A percentile compares a stretch with the other conserved stretches of the same genome.
These are phyloP conservation scores for Cyclophora albipunctata DNA, from an alignment of 2,888 invertebrate species.

Conservation along the genomic window DNA sequence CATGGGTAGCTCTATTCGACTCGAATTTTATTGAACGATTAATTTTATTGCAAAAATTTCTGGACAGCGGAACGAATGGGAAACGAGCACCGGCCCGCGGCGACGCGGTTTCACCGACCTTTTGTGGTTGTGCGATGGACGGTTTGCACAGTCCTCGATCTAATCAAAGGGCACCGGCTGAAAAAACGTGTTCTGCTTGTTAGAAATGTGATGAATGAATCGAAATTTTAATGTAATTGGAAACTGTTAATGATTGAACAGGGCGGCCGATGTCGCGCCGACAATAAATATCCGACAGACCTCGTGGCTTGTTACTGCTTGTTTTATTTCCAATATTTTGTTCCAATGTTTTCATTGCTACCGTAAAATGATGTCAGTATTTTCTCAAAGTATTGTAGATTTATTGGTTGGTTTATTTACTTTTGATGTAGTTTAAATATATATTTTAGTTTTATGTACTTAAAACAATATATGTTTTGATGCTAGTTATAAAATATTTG, in stretches of 20 bases:
- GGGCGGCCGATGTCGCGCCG: conserved; percentile 22
- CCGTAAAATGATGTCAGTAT: no score
- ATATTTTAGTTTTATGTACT: no score
- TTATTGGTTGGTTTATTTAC: no score
- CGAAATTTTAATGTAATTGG: conserved; percentile 59
- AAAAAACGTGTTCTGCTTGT: conserved; percentile 40
- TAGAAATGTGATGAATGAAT: conserved; percentile 51
- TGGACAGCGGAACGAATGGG: conserved; percentile 71
- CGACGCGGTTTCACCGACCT: conserved; percentile 49
- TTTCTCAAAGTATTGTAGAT: no score
- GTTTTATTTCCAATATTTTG: conserved; percentile 9
- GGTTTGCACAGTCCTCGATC: conserved; percentile 51
- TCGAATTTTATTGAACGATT: conserved; percentile 72
- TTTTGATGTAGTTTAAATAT: no score
- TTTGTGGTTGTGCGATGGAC: conserved; percentile 62
- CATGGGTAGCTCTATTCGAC: conserved; percentile 65
- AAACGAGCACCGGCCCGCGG: conserved; percentile 48
- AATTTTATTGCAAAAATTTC: conserved; percentile 73
- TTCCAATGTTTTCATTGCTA: conserved; percentile 8
- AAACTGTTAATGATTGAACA: conserved; percentile 39
- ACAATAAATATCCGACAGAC: conserved; percentile 29
- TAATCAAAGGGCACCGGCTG: conserved; percentile 56
- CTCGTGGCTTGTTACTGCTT: conserved; percentile 17
- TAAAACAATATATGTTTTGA: no score
- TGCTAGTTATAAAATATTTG: no score